These are phyloP conservation scores for Scalopus aquaticus DNA, from an alignment of 2,113 vertebrate species.

Conservation along the genomic window DNA sequence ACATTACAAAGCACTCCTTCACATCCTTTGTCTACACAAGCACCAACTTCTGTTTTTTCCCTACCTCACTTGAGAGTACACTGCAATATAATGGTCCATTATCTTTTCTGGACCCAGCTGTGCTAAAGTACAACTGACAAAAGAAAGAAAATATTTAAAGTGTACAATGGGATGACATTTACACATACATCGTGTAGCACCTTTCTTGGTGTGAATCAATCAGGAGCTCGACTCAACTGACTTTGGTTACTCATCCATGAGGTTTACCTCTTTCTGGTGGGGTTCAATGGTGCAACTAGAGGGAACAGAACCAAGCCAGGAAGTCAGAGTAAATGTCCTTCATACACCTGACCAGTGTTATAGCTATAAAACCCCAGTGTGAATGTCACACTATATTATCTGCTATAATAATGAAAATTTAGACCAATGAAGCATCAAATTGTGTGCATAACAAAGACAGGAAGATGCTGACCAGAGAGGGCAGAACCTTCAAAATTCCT, in stretches of 20 bases:
- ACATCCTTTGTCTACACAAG: not conserved
- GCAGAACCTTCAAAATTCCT: not conserved
- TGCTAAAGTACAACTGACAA: not conserved
- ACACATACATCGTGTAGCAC: rapidly evolving
- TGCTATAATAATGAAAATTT: constrained; percentile 4
- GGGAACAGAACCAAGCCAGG: not conserved
- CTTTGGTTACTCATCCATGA: not conserved
- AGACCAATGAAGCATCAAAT: constrained; percentile 19
- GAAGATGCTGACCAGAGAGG: constrained; percentile 12
- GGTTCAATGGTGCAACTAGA: not conserved
- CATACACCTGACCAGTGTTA: not conserved
- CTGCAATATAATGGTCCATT: not conserved
- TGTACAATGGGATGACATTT: not conserved
- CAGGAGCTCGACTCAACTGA: not conserved
- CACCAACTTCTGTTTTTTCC: not conserved
- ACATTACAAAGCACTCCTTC: not conserved
- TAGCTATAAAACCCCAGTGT: not conserved
- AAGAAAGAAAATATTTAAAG: not conserved
- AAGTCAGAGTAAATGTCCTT: not conserved
- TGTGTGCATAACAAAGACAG: not conserved
- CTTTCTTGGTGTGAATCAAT: not conserved
- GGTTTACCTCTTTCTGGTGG: not conserved
- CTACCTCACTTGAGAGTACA: not conserved
- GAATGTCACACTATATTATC: constrained; percentile 16
- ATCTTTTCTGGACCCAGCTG: not conserved